Base-by-base conservation (phyloP, 2,113 vertebrate species). In the Planiliza haematocheilus region DNA sequence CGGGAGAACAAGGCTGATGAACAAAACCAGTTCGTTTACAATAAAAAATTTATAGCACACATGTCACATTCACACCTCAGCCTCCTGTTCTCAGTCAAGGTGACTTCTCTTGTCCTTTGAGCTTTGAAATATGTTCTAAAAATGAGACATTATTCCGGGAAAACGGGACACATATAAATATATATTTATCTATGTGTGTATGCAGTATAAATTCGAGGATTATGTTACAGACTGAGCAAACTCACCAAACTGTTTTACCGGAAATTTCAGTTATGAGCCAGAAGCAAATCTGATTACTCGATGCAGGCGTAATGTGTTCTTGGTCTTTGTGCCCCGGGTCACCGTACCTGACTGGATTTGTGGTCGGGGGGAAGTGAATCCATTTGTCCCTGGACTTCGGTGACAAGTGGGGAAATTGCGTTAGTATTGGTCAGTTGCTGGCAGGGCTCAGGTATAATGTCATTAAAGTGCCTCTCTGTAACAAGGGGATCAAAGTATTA, bases 401-500 rank as follows among this genome's bases (percentile, higher is more conserved):
- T 65, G 79, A 87, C 75, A 82, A 42, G 37, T 74, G 50, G 42
- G 12, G 12, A 24, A 88, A 94, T 89, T 84, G 37, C 4, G 83
- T 94, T 91, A 91, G 86, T 59, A 93, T 91, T 81, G 92, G 89
- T 65, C 59, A 55, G 58, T 41, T 62, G 34, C 63, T 87, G 69
- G 77, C 78, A 81, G 76, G n/a, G 42, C 38, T 70, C 55, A 21
- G 24, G 50, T 72, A 66, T 59, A 52, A 72, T 72, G 24, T 70
- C 50, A 49, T 77, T 24, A 39, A 55, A 80, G 24, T 41, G 21
- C 36, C 37, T 66, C 21, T 55, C 16, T 69, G 58, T 58, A 53
- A 65, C 41, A 55, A 11, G 18, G 17, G 11, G 18, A 20, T 59
- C 16, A 63, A 57, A 56, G 43, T 55, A 65, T 17, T 0, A 48